A percentile compares a stretch with the other conserved stretches of the same genome.
Conservation (phyloP, 2,797 vertebrate genomes). For the Yasuhikotakia modesta region DNA sequence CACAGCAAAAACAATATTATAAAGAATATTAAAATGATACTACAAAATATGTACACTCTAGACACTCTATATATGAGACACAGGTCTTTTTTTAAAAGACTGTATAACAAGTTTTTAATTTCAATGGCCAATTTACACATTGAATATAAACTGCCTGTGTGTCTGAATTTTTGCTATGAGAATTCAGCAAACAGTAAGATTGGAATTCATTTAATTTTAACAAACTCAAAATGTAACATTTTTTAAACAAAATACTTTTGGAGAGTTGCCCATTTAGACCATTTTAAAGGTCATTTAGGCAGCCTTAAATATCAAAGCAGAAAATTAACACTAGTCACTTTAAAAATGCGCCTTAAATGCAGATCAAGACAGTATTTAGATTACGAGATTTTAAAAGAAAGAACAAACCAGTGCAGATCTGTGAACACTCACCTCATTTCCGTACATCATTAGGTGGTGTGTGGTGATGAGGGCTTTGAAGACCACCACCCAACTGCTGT, state of each 20-base stretch:
- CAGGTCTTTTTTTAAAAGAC: background rate
- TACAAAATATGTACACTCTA: no score
- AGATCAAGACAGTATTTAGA: background rate
- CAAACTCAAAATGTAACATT: no score
- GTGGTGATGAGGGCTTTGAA: conserved; percentile 95
- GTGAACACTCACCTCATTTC: conserved; percentile 85
- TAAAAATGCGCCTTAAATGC: background rate
- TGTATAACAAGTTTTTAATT: no score
- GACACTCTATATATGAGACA: background rate
- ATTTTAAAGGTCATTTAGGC: background rate
- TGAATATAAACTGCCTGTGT: no score
- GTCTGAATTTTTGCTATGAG: no score
- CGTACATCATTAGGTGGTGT: conserved; percentile 95
- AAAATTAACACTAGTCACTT: background rate
- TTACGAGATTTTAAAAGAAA: background rate
- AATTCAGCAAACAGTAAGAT: no score
- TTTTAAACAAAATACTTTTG: background rate
- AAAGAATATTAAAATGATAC: background rate
- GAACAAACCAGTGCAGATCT: background rate
- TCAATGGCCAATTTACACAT: no score
- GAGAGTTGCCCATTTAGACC: background rate
- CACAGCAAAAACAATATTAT: background rate
- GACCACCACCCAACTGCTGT: conserved; percentile 94
- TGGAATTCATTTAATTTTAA: no score
- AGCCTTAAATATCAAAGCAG: background rate